Conservation (phyloP, 1,140 invertebrate genomes). For the Pachyrhynchus sulphureomaculatus region DNA sequence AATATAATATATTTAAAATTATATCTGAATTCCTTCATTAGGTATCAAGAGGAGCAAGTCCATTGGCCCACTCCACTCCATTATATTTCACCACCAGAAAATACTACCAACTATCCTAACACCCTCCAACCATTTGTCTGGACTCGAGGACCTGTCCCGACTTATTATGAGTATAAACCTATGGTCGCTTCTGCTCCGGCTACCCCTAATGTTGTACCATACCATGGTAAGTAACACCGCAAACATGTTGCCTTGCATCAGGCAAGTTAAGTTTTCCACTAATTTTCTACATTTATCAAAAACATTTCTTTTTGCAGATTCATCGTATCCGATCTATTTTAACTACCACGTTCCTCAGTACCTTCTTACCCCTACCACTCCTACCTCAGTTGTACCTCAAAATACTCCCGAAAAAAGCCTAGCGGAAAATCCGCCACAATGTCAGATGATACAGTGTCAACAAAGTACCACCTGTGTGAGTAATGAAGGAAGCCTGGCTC, state of each 20-base stretch:
- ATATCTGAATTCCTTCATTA: too few relatives aligned
- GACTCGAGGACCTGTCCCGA: slow-evolving; percentile 27
- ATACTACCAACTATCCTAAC: slow-evolving; percentile 14
- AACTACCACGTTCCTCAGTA: slow-evolving; percentile 34
- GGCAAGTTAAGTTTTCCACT: too few relatives aligned
- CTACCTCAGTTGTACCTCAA: not conserved
- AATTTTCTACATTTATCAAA: too few relatives aligned
- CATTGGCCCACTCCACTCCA: slow-evolving; percentile 17
- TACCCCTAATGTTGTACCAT: slow-evolving; percentile 39
- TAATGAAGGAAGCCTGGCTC: not conserved
- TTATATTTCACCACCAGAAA: not conserved
- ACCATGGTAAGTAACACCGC: slow-evolving; percentile 31
- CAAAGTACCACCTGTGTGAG: too few relatives aligned
- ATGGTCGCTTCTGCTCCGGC: slow-evolving; percentile 40
- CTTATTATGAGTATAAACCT: slow-evolving; percentile 35
- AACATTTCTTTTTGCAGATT: slow-evolving; percentile 15
- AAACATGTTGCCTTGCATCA: not conserved
- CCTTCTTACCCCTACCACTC: slow-evolving; percentile 16
- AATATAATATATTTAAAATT: too few relatives aligned
- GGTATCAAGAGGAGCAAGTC: slow-evolving; percentile 26
- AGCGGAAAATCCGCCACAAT: not conserved
- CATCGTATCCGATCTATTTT: slow-evolving; percentile 23
- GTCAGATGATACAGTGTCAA: not conserved
- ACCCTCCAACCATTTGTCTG: slow-evolving; percentile 29
- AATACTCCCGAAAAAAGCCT: not conserved